Percentiles rank a stretch among this genome's conserved stretches.
These are phyloP conservation scores for Propithecus coquereli DNA, from an alignment of 2,113 vertebrate genomes.

Conservation along the genomic window DNA sequence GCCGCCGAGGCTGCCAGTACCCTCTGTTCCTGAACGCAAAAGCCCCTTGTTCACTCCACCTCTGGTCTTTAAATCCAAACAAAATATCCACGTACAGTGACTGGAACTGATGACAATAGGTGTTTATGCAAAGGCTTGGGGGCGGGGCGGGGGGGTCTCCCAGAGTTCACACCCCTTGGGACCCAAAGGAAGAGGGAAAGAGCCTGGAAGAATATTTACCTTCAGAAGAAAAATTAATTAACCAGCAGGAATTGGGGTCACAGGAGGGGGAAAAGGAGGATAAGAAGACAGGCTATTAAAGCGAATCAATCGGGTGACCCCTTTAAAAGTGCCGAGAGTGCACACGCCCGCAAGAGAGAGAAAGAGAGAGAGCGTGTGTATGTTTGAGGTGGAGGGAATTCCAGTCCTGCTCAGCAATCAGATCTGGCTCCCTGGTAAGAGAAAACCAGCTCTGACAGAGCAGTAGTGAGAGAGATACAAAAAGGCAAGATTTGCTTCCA, in stretches of 20 bases:
- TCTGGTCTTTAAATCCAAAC: slow-evolving; percentile 56
- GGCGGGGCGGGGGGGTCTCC: not conserved
- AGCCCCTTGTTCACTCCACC: slow-evolving; percentile 56
- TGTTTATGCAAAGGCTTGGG: not conserved
- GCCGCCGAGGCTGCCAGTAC: not conserved
- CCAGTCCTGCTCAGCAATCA: not conserved
- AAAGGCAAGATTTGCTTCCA: not conserved
- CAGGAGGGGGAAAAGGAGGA: not conserved
- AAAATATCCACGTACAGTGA: slow-evolving; percentile 51
- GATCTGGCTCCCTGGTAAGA: not conserved
- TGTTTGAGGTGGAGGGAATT: not conserved
- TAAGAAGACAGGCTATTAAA: not conserved
- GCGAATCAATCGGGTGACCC: not conserved
- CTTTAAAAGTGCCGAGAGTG: not conserved
- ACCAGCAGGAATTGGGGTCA: not conserved
- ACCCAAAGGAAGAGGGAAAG: not conserved
- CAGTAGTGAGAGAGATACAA: not conserved
- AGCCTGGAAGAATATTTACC: not conserved
- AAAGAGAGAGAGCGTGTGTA: not conserved
- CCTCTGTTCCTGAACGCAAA: slow-evolving; percentile 52
- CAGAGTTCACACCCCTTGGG: not conserved
- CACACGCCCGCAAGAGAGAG: no score
- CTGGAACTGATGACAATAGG: slow-evolving; percentile 25
- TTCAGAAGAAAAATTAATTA: not conserved
- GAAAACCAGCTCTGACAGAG: not conserved